Base-by-base conservation (phyloP, 23 tunicate genomes). In the Ciona savignyi region DNA sequence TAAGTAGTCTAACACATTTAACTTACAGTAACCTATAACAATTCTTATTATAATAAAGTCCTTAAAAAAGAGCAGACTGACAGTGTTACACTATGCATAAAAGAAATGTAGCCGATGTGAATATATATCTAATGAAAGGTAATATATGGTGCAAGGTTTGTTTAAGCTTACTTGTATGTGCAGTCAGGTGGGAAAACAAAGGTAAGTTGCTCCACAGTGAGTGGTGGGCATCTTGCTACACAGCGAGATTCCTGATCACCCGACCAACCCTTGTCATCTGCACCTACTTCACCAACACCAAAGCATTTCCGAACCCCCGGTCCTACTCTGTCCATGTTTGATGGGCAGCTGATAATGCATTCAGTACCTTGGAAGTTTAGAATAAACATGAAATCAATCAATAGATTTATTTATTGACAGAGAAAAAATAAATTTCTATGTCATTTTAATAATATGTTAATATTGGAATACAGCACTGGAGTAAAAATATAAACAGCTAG, bases 251-350 rank as follows among this genome's bases (percentile, higher is more conserved):
- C 62, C 11, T 1, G 29, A 11, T 2, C 51, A 19, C 81, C 81
- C 0, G 81, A 66, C 88, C 88, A 83, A 20, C 76, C 73, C 60
- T 51, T 56, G 0, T 68, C 76, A 2, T 74, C 56, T 2, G 33
- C 1, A 1, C 28, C 26, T 15, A 42, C 56, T 25, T 68, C 76
- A 60, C 29, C 33, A 4, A 21, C 21, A 4, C 79, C 88, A 22
- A 75, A 23, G 35, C 88, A 83, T 27, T 29, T 62, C 1, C 81
- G 75, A 30, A 76, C 42, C 3, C 74, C 81, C 2, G 81, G 30
- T 19, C 88, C 88, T 22, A 83, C 23, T 68, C 81, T 68, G 1
- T 83, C 88, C 88, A 83, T 83, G 70, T 61, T 23, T 4, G 27
- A 23, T 2, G 80, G 88, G 32, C 88, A 83, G 1, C 23, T 29